phyloP scores from a whole-genome alignment of 2,888 invertebrate species.

The Amblyteles armatorius region DNA sequence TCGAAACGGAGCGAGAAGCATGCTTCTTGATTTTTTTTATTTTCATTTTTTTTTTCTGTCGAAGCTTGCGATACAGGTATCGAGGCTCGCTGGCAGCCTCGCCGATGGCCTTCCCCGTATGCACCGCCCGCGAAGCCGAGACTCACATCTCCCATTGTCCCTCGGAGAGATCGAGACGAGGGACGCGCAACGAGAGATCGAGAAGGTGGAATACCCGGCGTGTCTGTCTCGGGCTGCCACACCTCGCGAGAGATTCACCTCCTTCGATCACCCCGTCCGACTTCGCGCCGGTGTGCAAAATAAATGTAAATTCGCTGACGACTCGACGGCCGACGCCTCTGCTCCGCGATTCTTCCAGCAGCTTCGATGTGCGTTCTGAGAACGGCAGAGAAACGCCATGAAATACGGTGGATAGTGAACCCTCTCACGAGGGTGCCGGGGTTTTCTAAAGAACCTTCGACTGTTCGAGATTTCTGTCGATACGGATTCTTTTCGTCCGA shows the following conservation, averaged over 20 bases:
- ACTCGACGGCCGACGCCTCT: constrained; percentile 62
- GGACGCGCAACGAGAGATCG: constrained; percentile 46
- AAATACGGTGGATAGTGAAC: constrained; percentile 45
- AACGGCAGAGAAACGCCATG: constrained; percentile 52
- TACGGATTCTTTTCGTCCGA: not conserved
- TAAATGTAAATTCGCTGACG: constrained; percentile 71
- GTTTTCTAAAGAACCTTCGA: constrained; percentile 47
- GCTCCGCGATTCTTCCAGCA: constrained; percentile 51
- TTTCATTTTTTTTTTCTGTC: not conserved
- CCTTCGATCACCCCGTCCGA: constrained; percentile 62
- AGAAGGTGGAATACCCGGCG: constrained; percentile 65
- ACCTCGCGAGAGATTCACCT: constrained; percentile 69
- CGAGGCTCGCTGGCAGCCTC: constrained; percentile 64
- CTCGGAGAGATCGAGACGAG: constrained; percentile 64
- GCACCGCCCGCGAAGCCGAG: constrained; percentile 66
- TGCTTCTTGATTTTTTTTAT: constrained; percentile 55
- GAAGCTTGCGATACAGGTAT: constrained; percentile 53
- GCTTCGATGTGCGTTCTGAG: constrained; percentile 48
- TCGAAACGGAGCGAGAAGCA: constrained; percentile 61
- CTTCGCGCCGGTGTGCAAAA: constrained; percentile 61
- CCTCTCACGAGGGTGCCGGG: constrained; percentile 57
- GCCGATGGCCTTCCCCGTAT: constrained; percentile 67
- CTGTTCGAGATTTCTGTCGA: not conserved
- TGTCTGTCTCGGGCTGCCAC: constrained; percentile 68
- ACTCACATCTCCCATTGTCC: constrained; percentile 68